A percentile compares a stretch with the other conserved stretches of the same genome.
phyloP scores from a whole-genome alignment of 2,113 vertebrate species.

The Mesoclemmys tuberculata region DNA sequence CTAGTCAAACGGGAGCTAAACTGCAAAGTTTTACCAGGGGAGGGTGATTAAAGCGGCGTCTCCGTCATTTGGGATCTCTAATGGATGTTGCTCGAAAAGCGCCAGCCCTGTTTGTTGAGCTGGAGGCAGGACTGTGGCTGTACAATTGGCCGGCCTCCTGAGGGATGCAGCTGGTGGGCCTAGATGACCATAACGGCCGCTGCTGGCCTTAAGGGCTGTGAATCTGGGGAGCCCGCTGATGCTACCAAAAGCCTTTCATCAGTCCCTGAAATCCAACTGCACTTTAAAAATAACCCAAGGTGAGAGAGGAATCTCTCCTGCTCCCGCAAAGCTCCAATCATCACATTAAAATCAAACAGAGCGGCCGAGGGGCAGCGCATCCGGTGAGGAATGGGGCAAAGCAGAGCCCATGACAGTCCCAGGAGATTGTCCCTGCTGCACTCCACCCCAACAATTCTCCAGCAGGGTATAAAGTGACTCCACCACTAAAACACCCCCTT shows the following conservation, averaged over 20 bases:
- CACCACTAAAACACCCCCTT: no score
- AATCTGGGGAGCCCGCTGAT: not conserved
- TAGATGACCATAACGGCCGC: not conserved
- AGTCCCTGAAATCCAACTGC: not conserved
- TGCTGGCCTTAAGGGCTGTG: no score
- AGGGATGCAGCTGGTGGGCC: no score
- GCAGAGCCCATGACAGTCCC: no score
- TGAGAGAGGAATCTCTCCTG: not conserved
- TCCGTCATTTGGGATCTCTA: not conserved
- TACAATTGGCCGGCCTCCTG: no score
- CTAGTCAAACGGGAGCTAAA: not conserved
- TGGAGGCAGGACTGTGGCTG: not conserved
- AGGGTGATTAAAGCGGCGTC: not conserved
- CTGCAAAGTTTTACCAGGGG: no score
- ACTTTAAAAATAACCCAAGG: not conserved
- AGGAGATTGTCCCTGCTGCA: no score
- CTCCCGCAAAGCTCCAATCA: not conserved
- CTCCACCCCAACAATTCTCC: no score
- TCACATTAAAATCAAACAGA: not conserved
- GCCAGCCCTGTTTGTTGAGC: not conserved
- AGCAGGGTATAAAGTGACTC: no score
- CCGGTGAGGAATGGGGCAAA: no score
- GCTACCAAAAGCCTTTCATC: no score
- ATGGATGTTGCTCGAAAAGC: rapidly evolving
- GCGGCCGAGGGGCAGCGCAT: no score